Conservation (phyloP, 2,113 vertebrate genomes). For the Meles meles region DNA sequence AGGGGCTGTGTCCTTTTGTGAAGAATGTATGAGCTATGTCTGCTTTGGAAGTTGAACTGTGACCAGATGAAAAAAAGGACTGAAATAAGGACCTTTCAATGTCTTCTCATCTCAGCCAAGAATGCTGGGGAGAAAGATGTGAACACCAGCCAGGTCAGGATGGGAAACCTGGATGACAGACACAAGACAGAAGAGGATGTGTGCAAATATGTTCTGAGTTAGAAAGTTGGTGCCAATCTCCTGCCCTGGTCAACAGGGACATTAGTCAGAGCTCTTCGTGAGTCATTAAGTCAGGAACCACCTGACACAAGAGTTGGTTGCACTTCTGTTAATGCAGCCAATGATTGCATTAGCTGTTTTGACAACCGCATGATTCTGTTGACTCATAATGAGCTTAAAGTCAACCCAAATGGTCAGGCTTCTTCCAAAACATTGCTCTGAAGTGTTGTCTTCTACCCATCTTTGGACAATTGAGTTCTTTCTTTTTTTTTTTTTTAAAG, state of each 20-base stretch:
- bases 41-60: not conserved
- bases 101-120: not conserved
- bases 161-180: not conserved
- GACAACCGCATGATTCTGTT: not conserved
- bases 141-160: not conserved
- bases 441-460: not conserved
- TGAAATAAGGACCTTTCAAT: not conserved
- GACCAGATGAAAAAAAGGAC: not conserved
- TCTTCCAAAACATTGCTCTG: not conserved
- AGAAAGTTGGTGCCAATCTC: not conserved
- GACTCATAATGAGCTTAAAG: not conserved
- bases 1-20: not conserved
- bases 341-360: not conserved
- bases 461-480: not conserved
- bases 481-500: not conserved
- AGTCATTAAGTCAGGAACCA: not conserved
- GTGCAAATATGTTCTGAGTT: accelerated
- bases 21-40: not conserved
- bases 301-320: not conserved
- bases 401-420: not conserved
- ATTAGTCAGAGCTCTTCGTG: not conserved
- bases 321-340: not conserved
- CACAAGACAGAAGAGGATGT: not conserved
- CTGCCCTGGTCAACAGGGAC: not conserved
- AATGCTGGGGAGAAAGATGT: not conserved